Evolutionary conservation across 2,797 vertebrate genomes (phyloP).

Genomic region (Chanos chanos): DNA sequence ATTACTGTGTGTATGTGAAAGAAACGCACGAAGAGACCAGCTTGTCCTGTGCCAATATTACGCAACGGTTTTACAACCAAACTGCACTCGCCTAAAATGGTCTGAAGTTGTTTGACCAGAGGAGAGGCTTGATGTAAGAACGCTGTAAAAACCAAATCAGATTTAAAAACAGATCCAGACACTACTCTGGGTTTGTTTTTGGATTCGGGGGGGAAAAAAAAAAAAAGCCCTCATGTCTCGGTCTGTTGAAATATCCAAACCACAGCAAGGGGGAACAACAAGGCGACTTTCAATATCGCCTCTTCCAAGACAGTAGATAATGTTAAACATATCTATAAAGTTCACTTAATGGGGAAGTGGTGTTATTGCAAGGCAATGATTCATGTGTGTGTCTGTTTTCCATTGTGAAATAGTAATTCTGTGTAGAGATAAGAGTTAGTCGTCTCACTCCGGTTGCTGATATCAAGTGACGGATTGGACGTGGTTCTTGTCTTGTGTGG

Average conservation of each 20-base stretch:
- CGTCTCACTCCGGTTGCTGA: no score
- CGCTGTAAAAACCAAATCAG: slow-evolving; percentile 20
- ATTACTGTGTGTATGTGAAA: no score
- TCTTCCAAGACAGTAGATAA: slow-evolving; percentile 9
- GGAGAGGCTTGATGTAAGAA: no score
- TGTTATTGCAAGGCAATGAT: no score
- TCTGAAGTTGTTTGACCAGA: slow-evolving; percentile 6
- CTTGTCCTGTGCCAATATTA: slow-evolving; percentile 5
- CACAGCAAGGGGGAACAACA: slow-evolving; percentile 18
- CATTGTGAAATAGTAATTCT: no score
- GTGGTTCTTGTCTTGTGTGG: no score
- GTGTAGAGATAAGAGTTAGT: no score
- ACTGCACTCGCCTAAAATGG: slow-evolving; percentile 15
- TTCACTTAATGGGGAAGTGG: no score
- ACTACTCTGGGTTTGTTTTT: slow-evolving; percentile 30
- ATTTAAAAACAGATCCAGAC: slow-evolving; percentile 9
- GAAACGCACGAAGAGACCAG: slow-evolving; percentile 1
- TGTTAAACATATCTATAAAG: slow-evolving; percentile 12
- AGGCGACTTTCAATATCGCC: slow-evolving; percentile 7
- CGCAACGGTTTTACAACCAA: slow-evolving; percentile 6
- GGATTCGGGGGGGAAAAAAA: no score
- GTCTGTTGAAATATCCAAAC: slow-evolving; percentile 28
- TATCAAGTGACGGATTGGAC: no score
- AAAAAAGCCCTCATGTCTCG: background rate
- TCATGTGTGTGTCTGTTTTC: no score